Evolutionary conservation across 1,140 invertebrate species (phyloP).

Genomic region (Stratiolaelaps scimitus): DNA sequence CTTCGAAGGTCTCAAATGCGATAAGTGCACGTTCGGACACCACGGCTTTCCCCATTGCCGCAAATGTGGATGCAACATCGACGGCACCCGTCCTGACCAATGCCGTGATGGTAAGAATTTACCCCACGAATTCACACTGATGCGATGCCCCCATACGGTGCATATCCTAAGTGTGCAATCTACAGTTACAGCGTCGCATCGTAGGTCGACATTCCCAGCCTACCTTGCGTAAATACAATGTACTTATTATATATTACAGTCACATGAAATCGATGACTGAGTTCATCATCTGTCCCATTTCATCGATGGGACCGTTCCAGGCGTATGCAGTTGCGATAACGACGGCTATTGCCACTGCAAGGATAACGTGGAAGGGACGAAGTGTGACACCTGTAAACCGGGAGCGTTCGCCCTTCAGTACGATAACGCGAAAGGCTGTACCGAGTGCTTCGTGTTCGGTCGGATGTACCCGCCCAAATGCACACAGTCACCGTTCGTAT

Average conservation of each 20-base stretch:
- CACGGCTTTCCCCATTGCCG: slow-evolving; percentile 78
- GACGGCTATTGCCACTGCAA: slow-evolving; percentile 76
- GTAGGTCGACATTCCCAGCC: no score
- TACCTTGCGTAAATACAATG: no score
- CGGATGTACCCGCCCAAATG: slow-evolving; percentile 53
- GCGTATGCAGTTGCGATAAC: slow-evolving; percentile 51
- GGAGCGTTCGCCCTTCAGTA: slow-evolving; percentile 62
- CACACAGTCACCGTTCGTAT: slow-evolving; percentile 58
- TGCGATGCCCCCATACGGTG: not conserved
- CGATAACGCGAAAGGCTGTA: slow-evolving; percentile 64
- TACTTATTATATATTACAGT: no score
- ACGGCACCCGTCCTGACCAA: slow-evolving; percentile 51
- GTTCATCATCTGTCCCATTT: not conserved
- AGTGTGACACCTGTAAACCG: slow-evolving; percentile 68
- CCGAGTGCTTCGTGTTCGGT: slow-evolving; percentile 77
- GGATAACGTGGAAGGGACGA: slow-evolving; percentile 61
- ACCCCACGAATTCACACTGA: not conserved
- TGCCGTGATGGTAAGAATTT: slow-evolving; percentile 46
- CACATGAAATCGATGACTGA: no score
- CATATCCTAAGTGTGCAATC: no score
- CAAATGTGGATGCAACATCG: slow-evolving; percentile 59
- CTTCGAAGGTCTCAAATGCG: slow-evolving; percentile 64
- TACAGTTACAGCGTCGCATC: no score
- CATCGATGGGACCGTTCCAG: not conserved
- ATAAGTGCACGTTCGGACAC: slow-evolving; percentile 62